A percentile compares a stretch with the other conserved stretches of the same genome.
phyloP scores from a whole-genome alignment of 2,113 vertebrate genomes.

The Myotis brandtii region DNA sequence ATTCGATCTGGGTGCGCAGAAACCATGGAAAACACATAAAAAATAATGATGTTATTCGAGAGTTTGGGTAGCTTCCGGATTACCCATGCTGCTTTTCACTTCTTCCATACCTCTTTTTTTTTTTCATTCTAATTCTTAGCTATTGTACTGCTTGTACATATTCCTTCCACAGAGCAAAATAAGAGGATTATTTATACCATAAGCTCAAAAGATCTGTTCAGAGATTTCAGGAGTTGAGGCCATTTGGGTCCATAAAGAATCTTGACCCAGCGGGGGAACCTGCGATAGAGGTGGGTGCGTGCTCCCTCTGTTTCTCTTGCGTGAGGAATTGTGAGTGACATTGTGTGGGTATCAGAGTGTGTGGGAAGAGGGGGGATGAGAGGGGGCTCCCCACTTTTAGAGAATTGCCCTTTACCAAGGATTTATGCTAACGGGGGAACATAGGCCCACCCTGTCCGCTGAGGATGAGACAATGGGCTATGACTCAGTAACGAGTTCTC shows the following conservation, averaged over 20 bases:
- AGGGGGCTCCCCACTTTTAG: not conserved
- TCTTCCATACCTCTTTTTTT: not conserved
- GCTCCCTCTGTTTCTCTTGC: not conserved
- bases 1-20: not conserved
- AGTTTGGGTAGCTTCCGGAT: not conserved
- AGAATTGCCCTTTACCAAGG: constrained; percentile 41
- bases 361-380: not conserved
- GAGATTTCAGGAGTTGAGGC: not conserved
- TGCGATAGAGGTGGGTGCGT: not conserved
- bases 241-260: not conserved
- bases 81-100: not conserved
- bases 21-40: not conserved
- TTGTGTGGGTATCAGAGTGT: not conserved
- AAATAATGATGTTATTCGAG: not conserved
- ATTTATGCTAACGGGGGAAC: not conserved
- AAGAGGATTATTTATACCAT: not conserved
- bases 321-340: not conserved
- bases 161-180: not conserved
- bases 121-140: not conserved
- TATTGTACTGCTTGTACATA: not conserved
- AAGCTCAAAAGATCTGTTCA: not conserved
- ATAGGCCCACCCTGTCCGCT: not conserved
- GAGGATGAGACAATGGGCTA: not conserved
- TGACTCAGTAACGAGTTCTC: not conserved
- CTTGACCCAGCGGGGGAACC: not conserved